Evolutionary conservation across 1,140 invertebrate species (phyloP), one percentile per base, ranked within the genome.

Genomic region (Trachymyrmex septentrionalis): DNA sequence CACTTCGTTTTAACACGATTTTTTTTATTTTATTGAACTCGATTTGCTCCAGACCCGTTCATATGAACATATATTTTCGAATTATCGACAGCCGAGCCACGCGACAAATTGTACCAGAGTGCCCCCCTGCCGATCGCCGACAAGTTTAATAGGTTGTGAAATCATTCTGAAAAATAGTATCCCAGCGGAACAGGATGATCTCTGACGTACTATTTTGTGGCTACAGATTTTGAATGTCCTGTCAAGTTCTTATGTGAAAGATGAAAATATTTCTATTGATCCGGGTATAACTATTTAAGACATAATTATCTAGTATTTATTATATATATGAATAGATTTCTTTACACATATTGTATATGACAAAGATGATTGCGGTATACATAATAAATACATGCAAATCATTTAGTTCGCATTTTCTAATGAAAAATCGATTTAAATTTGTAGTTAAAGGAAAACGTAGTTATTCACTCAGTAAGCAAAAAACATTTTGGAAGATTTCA

Each of bases 61-160:
- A 34, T 48, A 59, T 69, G 87, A 48, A 91, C 75, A 85, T 91
- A 91, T 88, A 91, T 91, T 91, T 91, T 85, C 90, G 90, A 91
- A 91, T 91, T 91, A 90, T 91, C 91, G 90, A 91, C 89, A 88
- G 86, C 78, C 84, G 77, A 84, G 63, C 76, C 89, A 80, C 84
- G 82, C 86, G 88, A 91, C 91, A 90, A 91, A 91, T 91, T 87
- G 89, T 63, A 16, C 59, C 69, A 59, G 86, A 89, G 86, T 80
- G 64, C 75, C 76, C 82, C 77, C 48, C 88, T 77, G 80, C 69
- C 61, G 81, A 85, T 91, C 86, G 86, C 16, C 86, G 89, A 91
- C 89, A 88, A 88, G 88, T 91, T 90, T 90, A 90, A 90, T 90
- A 90, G 89, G 55, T 90, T 88, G 89, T 90, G 88, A 90, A 90